Evolutionary conservation across 2,888 invertebrate genomes (phyloP), one percentile per base, ranked within the genome.

Genomic region (Euproctis similis): DNA sequence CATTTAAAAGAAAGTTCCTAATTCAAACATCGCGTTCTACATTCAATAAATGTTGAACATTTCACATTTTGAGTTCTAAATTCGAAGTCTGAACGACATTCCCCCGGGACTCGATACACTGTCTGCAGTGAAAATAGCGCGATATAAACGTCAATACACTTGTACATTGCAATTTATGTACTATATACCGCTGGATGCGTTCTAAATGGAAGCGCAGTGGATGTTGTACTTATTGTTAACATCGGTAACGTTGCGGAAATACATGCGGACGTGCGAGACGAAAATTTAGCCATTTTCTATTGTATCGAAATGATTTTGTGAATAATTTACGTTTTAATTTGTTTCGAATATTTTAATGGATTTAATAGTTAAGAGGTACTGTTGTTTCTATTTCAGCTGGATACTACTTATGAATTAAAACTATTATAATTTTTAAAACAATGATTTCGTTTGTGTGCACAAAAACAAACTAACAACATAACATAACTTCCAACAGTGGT

Each of bases 131-230:
- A 39, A 49, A 52, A 51, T 44, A 36, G 41, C 28, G 31, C 44
- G 35, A 48, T 46, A 41, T 40, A 43, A 34, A 28, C 46, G 49
- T 49, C 38, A 42, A 51, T n/a, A 44, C 49, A 31, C 32, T 25
- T 30, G 34, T 42, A 32, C 49, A 41, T 41, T 42, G 41, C 52
- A 21, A 42, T 36, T 42, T 39, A 41, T 34, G 31, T 46, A 24
- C 2, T 16, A 16, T 30, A 14, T 17, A 21, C 17, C 17, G 20
- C 24, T 30, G 9, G 10, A 22, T 17, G 11, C 12, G 20, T 25
- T 18, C 17, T 36, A 28, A 18, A 5, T 27, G 29, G 24, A 26
- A 13, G 25, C 12, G 31, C 12, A 40, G 10, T 39, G 28, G 24
- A 27, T 13, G 19, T 8, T 24, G 24, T 18, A 21, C 28, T 20